These are phyloP conservation scores for Meleagris gallopavo DNA, from an alignment of 2,113 vertebrate genomes.

Conservation along the genomic window DNA sequence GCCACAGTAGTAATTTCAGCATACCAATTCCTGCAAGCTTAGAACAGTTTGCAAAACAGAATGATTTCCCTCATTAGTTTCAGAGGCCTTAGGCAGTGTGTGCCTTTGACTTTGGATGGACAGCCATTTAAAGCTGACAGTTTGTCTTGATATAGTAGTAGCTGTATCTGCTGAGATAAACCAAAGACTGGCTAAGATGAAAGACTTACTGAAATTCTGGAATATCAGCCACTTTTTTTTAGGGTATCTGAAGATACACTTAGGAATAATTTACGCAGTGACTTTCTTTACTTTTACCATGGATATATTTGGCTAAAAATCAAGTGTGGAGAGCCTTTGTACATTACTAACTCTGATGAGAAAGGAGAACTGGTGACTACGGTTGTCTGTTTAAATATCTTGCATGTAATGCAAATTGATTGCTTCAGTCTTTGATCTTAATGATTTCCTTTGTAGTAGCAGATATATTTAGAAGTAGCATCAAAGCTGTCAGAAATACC, in stretches of 20 bases:
- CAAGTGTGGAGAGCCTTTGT: not conserved
- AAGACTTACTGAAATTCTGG: not conserved
- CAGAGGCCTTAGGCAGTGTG: not conserved
- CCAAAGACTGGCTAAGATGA: not conserved
- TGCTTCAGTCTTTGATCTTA: conserved; percentile 29
- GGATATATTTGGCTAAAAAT: not conserved
- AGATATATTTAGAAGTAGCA: not conserved
- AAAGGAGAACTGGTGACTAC: not conserved
- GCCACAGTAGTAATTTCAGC: not conserved
- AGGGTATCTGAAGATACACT: not conserved
- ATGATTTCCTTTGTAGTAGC: not conserved
- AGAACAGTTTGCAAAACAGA: not conserved
- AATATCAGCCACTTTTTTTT: not conserved
- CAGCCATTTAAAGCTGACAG: not conserved
- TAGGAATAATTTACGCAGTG: not conserved
- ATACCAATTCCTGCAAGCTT: not conserved
- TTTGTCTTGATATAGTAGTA: not conserved
- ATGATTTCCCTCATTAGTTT: not conserved
- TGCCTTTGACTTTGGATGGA: not conserved
- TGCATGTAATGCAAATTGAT: not conserved
- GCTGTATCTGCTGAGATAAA: not conserved
- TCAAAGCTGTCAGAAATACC: conserved; percentile 22
- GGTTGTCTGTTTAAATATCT: not conserved
- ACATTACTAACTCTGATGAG: not conserved
- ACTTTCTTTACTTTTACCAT: not conserved